phyloP scores from a whole-genome alignment of 2,888 invertebrate genomes.

The Callyntrura guangdongensis region DNA sequence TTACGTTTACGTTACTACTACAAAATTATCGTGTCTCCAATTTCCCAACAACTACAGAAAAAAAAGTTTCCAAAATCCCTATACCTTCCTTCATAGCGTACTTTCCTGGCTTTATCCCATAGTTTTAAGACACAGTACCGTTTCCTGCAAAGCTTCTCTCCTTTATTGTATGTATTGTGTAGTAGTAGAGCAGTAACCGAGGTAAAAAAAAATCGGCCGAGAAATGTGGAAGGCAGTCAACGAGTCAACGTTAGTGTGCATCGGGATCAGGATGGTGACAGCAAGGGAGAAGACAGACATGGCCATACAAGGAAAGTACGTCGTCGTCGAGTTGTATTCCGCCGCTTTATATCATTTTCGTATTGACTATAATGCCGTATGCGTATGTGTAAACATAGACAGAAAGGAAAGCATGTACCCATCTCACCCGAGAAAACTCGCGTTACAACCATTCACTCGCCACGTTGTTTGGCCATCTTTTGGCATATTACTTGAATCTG shows the following conservation, averaged over 20 bases:
- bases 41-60: not conserved
- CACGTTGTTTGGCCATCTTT: not conserved
- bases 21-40: not conserved
- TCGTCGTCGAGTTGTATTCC: not conserved
- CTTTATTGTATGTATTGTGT: not conserved
- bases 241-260: not conserved
- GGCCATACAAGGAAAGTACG: not conserved
- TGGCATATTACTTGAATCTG: constrained; percentile 17
- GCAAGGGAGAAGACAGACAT: not conserved
- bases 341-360: not conserved
- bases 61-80: not conserved
- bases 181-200: not conserved
- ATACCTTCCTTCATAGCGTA: constrained; percentile 6
- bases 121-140: no score
- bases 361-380: no score
- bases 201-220: not conserved
- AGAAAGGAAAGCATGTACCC: not conserved
- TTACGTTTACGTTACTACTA: not conserved
- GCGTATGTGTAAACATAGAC: no score
- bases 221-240: constrained; percentile 16
- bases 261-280: not conserved
- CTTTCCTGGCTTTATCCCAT: constrained; percentile 41
- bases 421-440: constrained; percentile 17
- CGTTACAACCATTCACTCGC: not conserved
- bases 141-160: not conserved